phyloP scores from a whole-genome alignment of 1,140 invertebrate species.

The Aphaenogaster ashmeadi region DNA sequence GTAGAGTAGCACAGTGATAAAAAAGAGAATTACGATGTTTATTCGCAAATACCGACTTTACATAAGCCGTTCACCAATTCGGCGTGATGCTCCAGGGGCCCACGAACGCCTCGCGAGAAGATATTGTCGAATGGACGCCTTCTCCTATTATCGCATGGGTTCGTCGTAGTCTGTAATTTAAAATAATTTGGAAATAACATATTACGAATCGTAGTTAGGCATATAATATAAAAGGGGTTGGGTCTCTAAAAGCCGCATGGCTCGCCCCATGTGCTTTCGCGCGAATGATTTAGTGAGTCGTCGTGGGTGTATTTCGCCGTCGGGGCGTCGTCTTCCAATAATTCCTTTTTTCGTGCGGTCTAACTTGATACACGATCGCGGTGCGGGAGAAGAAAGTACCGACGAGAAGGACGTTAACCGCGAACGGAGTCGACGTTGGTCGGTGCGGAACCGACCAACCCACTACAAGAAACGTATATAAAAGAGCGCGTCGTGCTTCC shows the following conservation, averaged over 20 bases:
- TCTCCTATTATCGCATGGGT: slow-evolving; percentile 69
- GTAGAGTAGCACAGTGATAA: neutral
- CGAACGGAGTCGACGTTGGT: slow-evolving; percentile 12
- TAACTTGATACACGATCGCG: slow-evolving; percentile 27
- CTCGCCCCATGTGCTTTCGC: slow-evolving; percentile 40
- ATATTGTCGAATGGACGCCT: slow-evolving; percentile 64
- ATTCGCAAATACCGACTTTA: slow-evolving; percentile 18
- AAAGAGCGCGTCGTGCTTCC: slow-evolving; percentile 10
- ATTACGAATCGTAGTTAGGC: slow-evolving; percentile 69
- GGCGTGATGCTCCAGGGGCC: slow-evolving; percentile 4
- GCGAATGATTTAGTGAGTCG: slow-evolving; percentile 71
- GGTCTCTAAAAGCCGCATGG: slow-evolving; percentile 21
- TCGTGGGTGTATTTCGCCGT: slow-evolving; percentile 74
- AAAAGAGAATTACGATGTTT: neutral
- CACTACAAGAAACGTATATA: neutral
- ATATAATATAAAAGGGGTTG: slow-evolving; percentile 50
- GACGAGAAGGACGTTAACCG: neutral
- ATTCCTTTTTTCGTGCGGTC: neutral
- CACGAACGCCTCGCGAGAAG: neutral
- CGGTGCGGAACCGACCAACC: too few species aligned
- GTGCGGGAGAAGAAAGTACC: neutral
- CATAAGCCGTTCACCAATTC: slow-evolving; percentile 2
- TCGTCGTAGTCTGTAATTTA: slow-evolving; percentile 74
- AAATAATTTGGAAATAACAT: slow-evolving; percentile 78
- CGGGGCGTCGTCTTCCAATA: slow-evolving; percentile 5